Evolutionary conservation across 2,113 vertebrate genomes (phyloP).

Genomic region (Clupea harengus): DNA sequence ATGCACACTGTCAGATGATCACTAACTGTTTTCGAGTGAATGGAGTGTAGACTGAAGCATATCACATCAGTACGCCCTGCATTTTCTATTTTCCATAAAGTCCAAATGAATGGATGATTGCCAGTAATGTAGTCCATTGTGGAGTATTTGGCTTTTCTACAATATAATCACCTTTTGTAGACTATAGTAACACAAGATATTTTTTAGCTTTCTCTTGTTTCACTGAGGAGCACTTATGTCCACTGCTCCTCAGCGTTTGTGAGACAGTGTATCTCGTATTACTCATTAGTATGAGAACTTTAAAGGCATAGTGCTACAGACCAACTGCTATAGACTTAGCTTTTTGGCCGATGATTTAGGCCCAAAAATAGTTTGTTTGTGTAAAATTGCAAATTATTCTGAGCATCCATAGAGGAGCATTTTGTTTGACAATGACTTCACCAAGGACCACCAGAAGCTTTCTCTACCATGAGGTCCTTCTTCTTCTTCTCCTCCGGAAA

Average conservation of each 20-base stretch:
- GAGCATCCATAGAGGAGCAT: constrained; percentile 43
- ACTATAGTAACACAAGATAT: background rate
- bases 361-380: background rate
- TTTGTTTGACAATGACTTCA: constrained; percentile 81
- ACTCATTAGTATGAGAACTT: no score
- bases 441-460: constrained; percentile 76
- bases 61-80: background rate
- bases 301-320: no score
- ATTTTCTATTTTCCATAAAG: background rate
- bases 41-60: background rate
- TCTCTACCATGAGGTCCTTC: constrained; percentile 67
- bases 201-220: background rate
- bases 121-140: background rate
- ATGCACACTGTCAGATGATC: background rate
- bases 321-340: no score
- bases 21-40: background rate
- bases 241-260: no score
- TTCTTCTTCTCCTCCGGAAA: constrained; percentile 78
- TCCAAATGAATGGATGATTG: constrained; percentile 45
- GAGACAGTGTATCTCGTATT: no score
- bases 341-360: background rate
- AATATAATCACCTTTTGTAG: no score
- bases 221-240: constrained; percentile 42
- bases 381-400: background rate
- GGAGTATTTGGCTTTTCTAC: background rate